A percentile compares a stretch with the other conserved stretches of the same genome.
Evolutionary conservation across 1,140 invertebrate genomes (phyloP).

Genomic region (Aradophagus sp.): DNA sequence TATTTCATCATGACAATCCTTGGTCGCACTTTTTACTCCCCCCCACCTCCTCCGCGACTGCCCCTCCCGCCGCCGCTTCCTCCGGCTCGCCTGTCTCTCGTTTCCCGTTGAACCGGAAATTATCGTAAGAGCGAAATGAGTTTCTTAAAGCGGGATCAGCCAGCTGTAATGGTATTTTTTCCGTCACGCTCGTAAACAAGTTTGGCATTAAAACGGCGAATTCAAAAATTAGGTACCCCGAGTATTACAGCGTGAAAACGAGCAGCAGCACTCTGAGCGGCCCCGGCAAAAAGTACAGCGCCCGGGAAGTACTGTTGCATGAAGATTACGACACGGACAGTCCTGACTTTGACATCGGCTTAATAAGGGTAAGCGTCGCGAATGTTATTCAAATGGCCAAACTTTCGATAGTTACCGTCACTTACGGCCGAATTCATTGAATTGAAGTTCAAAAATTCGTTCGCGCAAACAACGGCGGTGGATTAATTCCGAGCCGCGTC

Average conservation of each 20-base stretch:
- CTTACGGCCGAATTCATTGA: no score
- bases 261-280: slow-evolving; percentile 53
- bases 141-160: no score
- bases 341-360: slow-evolving; percentile 61
- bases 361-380: slow-evolving; percentile 59
- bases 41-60: not conserved
- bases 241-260: slow-evolving; percentile 43
- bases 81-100: not conserved
- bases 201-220: not conserved
- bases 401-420: no score
- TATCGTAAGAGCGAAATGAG: no score
- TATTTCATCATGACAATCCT: no score
- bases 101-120: no score
- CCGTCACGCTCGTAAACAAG: not conserved
- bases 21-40: not conserved
- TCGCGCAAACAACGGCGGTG: no score
- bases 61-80: not conserved
- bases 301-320: slow-evolving; percentile 54
- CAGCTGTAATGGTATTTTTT: no score
- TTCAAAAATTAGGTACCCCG: slow-evolving; percentile 25
- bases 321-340: slow-evolving; percentile 53
- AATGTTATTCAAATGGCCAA: no score
- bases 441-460: no score
- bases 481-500: no score
- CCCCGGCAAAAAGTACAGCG: slow-evolving; percentile 31